phyloP scores from a whole-genome alignment of 2,797 vertebrate species.

The Chiloscyllium punctatum region DNA sequence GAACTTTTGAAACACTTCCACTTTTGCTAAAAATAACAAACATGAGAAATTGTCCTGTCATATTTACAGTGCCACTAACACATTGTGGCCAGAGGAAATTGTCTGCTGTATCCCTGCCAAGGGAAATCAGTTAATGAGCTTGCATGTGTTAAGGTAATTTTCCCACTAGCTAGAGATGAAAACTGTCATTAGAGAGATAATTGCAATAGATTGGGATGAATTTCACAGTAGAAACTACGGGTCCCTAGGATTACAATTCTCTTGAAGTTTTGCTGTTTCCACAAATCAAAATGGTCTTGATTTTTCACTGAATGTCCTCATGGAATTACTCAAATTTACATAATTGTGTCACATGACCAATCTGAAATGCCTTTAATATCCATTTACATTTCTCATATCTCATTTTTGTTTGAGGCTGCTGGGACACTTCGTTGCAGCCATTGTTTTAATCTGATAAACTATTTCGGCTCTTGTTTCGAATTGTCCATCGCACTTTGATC shows the following conservation, averaged over 20 bases:
- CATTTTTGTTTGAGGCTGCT: not conserved
- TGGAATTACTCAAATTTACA: not conserved
- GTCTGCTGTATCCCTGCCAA: not conserved
- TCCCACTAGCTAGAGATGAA: not conserved
- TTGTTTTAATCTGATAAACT: not conserved
- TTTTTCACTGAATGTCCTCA: not conserved
- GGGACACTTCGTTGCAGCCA: not conserved
- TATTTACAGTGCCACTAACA: not conserved
- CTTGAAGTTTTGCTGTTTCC: not conserved
- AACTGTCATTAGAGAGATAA: slow-evolving; percentile 2
- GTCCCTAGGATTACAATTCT: not conserved
- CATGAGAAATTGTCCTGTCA: not conserved
- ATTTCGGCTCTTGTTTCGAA: not conserved
- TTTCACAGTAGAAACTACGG: not conserved
- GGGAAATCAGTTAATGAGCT: slow-evolving; percentile 23
- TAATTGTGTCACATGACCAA: no score
- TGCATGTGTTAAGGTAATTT: not conserved
- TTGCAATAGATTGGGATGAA: not conserved
- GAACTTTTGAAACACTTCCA: not conserved
- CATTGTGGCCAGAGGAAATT: not conserved
- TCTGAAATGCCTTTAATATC: not conserved
- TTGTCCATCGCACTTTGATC: not conserved
- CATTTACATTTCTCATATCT: not conserved
- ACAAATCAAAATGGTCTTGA: not conserved
- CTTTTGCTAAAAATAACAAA: not conserved